These are phyloP conservation scores for Parnassius orleans DNA, from an alignment of 2,888 invertebrate species.

Conservation along the genomic window DNA sequence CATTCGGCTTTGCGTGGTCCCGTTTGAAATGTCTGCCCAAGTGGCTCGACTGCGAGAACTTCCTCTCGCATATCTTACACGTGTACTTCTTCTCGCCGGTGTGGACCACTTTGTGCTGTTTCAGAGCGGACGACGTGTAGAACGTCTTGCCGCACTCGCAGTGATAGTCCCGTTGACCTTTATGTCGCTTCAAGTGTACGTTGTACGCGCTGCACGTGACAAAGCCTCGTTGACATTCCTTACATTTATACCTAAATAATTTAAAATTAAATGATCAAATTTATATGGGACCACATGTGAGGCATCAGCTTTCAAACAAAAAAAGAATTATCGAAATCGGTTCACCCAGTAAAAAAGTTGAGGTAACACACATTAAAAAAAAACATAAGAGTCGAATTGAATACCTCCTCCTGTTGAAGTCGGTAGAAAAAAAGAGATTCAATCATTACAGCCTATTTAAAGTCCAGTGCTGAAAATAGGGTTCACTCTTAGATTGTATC, in stretches of 20 bases:
- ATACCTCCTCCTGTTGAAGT: too few species aligned
- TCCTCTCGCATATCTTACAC: conserved; percentile 69
- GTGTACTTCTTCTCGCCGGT: conserved; percentile 73
- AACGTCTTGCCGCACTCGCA: conserved; percentile 75
- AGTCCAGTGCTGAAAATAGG: too few species aligned
- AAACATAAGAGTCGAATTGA: too few species aligned
- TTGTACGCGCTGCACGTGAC: conserved; percentile 69
- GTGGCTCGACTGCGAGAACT: conserved; percentile 71
- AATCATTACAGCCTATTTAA: too few species aligned
- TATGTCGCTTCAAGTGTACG: conserved; percentile 68
- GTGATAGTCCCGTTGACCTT: conserved; percentile 67
- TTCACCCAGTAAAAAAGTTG: too few species aligned
- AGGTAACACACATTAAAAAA: too few species aligned
- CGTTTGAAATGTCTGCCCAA: conserved; percentile 67
- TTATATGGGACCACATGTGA: too few species aligned
- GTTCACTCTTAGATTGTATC: background rate
- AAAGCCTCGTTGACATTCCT: conserved; percentile 67
- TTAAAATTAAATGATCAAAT: too few species aligned
- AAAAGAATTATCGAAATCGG: too few species aligned
- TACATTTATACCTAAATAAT: conserved; percentile 69
- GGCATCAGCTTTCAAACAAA: too few species aligned
- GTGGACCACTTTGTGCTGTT: conserved; percentile 70
- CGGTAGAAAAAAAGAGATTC: too few species aligned
- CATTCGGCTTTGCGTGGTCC: conserved; percentile 63
- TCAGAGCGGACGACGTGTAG: conserved; percentile 69